Conservation (phyloP, 2,888 invertebrate species). For the Drosophila sordidula region DNA sequence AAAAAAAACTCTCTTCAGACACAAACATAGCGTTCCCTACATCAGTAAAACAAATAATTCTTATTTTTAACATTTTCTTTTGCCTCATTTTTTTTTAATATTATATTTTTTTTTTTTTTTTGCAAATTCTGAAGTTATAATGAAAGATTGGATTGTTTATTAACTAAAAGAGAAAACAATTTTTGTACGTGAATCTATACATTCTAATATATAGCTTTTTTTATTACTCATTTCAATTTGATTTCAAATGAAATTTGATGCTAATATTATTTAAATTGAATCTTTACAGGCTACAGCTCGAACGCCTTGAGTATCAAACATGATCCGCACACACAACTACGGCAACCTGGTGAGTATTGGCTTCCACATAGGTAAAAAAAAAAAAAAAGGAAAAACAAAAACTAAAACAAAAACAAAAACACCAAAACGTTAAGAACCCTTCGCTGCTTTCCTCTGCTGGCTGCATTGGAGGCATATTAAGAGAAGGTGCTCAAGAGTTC, state of each 20-base stretch:
- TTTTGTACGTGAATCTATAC: background rate
- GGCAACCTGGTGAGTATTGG: constrained; percentile 92
- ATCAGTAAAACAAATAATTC: background rate
- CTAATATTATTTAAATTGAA: constrained; percentile 32
- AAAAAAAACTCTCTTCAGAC: constrained; percentile 42
- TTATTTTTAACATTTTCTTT: constrained; percentile 5
- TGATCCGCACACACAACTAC: constrained; percentile 94
- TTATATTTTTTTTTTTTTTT: constrained; percentile 38
- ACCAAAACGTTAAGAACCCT: constrained; percentile 4
- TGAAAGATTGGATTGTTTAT: constrained; percentile 12
- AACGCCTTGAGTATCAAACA: constrained; percentile 91
- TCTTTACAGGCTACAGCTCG: constrained; percentile 92
- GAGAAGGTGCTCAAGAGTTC: constrained; percentile 38
- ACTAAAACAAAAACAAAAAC: background rate
- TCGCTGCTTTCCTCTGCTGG: background rate
- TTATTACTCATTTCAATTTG: background rate
- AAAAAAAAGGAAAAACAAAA: background rate
- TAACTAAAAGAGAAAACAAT: no score
- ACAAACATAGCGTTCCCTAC: background rate
- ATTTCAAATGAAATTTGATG: background rate
- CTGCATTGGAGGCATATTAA: constrained; percentile 33
- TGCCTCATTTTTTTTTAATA: constrained; percentile 2
- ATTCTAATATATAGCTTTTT: background rate
- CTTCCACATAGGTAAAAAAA: constrained; percentile 6
- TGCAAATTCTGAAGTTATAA: constrained; percentile 37